Base-by-base conservation (phyloP, 2,797 vertebrate species). In the Rhodeus uyekii region DNA sequence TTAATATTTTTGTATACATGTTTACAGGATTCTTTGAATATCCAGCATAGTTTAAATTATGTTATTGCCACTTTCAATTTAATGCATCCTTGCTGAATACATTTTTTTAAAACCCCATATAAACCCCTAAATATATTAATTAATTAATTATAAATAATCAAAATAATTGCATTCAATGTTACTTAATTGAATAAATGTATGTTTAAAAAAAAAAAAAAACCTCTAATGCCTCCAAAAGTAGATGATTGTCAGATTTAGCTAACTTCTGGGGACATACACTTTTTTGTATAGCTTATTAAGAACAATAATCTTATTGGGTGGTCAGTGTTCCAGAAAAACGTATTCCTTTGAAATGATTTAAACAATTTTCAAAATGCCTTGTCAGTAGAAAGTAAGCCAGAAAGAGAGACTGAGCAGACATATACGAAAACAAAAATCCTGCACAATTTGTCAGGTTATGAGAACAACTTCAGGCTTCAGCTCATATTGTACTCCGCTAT, bases 391-490 rank as follows among this genome's bases (percentile, higher is more conserved):
- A 53, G 8, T 38, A 61, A 61, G 24, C 74, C 8, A 61, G 38
- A 76, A 13, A 63, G 38, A 61, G 55, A 76, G 38, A n/a, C 38
- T n/a, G 16, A 61, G 10, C 74, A 76, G 18, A 63, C 58, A 46
- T 18, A 32, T n/a, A n/a, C n/a, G 44, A 16, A 61, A 53, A 38
- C 55, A 34, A 63, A 75, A 64, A 53, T 64, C 19, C 78, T 55
- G 58, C 27, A 32, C 27, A 42, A 76, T 76, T 60, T 32, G 27
- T 76, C 8, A 29, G 73, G 38, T 76, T 76, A 63, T 22, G 39
- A 63, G 27, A 63, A 61, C 29, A 38, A n/a, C 16, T 76, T 63
- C 29, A 63, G n/a, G 74, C 58, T 63, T 61, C 74, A 44, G 39
- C 55, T 61, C 39, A 76, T 63, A 61, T 46, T 58, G 19, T 61